phyloP scores from a whole-genome alignment of 2,797 vertebrate species.

The Huso huso region DNA sequence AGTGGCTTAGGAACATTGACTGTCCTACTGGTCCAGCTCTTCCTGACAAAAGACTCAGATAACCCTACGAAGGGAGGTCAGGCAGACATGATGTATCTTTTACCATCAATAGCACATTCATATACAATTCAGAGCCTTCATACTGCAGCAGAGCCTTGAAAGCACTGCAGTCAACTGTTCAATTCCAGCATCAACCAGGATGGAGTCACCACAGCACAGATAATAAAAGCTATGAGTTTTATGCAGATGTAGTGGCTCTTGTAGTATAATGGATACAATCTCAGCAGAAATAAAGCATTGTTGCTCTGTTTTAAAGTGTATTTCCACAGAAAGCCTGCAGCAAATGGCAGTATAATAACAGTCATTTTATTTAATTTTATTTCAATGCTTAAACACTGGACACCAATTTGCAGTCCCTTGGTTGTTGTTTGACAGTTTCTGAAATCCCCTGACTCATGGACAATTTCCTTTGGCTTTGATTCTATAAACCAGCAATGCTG shows the following conservation, averaged over 20 bases:
- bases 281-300: slow-evolving; percentile 22
- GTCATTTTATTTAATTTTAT: neutral
- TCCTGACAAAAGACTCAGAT: neutral
- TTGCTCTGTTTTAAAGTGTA: neutral
- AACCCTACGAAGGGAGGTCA: neutral
- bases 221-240: slow-evolving; percentile 22
- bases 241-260: slow-evolving; percentile 28
- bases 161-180: too few relatives aligned
- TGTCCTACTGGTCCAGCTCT: too few relatives aligned
- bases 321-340: neutral
- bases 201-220: slow-evolving; percentile 15
- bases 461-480: slow-evolving; percentile 55
- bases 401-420: slow-evolving; percentile 5
- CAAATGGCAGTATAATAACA: slow-evolving; percentile 8
- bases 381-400: slow-evolving; percentile 16
- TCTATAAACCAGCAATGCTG: slow-evolving; percentile 64
- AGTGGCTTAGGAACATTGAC: too few relatives aligned
- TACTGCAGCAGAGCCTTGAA: neutral
- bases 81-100: neutral
- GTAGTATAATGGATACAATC: slow-evolving; percentile 31
- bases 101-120: neutral
- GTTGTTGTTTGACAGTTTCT: slow-evolving; percentile 37
- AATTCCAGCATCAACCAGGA: neutral
- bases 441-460: slow-evolving; percentile 29
- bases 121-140: neutral